A percentile compares a stretch with the other conserved stretches of the same genome.
These are phyloP conservation scores for Anser cygnoides DNA, from an alignment of 2,113 vertebrate genomes.

Conservation along the genomic window DNA sequence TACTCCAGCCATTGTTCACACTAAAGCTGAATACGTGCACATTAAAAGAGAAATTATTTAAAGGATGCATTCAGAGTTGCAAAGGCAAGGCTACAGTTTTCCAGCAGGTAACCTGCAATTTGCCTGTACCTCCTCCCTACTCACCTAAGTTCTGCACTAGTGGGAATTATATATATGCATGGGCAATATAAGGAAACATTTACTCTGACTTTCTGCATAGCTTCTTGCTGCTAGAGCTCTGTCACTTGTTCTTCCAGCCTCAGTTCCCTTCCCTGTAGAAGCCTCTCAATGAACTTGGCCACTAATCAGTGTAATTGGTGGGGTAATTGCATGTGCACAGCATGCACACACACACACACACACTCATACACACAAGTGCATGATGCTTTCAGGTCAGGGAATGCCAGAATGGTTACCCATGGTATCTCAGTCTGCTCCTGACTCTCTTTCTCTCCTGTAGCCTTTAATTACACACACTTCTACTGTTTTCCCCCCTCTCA, in stretches of 20 bases:
- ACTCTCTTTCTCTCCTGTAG: not conserved
- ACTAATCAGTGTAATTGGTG: not conserved
- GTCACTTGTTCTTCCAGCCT: not conserved
- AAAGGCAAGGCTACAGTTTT: not conserved
- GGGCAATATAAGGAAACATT: not conserved
- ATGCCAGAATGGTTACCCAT: not conserved
- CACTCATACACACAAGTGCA: rapidly evolving
- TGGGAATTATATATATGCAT: not conserved
- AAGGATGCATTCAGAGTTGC: not conserved
- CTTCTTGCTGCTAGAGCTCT: not conserved
- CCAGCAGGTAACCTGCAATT: not conserved
- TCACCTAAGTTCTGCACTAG: not conserved
- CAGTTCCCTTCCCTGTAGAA: not conserved
- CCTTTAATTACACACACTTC: not conserved
- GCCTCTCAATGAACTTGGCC: not conserved
- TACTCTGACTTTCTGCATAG: not conserved
- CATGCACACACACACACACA: rapidly evolving
- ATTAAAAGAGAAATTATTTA: not conserved
- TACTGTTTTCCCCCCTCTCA: not conserved
- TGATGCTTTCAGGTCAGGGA: not conserved
- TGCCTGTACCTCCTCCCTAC: not conserved
- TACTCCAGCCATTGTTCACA: not conserved
- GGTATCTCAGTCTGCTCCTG: not conserved
- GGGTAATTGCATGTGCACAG: not conserved
- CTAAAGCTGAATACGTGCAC: not conserved